Base-by-base conservation (phyloP, 2,888 invertebrate genomes). In the Acrobasis suavella region DNA sequence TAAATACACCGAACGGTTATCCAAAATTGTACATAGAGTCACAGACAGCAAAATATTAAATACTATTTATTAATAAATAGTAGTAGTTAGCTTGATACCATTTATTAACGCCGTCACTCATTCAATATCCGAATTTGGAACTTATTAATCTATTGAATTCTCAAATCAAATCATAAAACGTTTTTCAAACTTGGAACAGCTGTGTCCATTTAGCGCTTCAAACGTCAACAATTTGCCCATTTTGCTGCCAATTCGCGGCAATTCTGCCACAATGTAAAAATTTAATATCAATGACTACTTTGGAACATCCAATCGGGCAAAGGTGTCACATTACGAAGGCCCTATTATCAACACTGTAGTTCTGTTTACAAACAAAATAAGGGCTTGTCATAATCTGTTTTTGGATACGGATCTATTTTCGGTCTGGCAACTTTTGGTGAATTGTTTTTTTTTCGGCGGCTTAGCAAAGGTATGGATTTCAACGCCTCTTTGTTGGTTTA, bases 291-390 rank as follows among this genome's bases (percentile, higher is more conserved):
- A 85, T 89, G 81, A 80, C 83, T 82, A 83, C 86, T 87, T 85
- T 85, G 69, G 76, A 69, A 77, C 78, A 81, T 82, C 86, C 86
- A 85, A 90, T 90, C 87, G 81, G 75, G 77, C 76, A 80, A 82
- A 89, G 89, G 91, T 92, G 91, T 92, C 91, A 86, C 85, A 87
- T 92, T 91, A 91, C 92, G 76, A 72, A 68, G 66, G 65, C 69
- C 22, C 85, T 72, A 83, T 91, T 89, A 88, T 89, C 72, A 73
- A 70, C 70, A 66, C 64, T 74, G 74, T 72, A 82, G 76, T 78
- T 75, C 69, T 92, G 92, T 92, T 91, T 92, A 91, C 91, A 91
- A 91, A 91, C 92, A 92, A 83, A 92, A 92, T 89, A 92, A 81
- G 86, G 87, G 89, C 86, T 87, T 89, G 91, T 89, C 87, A 88